phyloP scores from a whole-genome alignment of 2,888 invertebrate species.

The Phaedon cochleariae region DNA sequence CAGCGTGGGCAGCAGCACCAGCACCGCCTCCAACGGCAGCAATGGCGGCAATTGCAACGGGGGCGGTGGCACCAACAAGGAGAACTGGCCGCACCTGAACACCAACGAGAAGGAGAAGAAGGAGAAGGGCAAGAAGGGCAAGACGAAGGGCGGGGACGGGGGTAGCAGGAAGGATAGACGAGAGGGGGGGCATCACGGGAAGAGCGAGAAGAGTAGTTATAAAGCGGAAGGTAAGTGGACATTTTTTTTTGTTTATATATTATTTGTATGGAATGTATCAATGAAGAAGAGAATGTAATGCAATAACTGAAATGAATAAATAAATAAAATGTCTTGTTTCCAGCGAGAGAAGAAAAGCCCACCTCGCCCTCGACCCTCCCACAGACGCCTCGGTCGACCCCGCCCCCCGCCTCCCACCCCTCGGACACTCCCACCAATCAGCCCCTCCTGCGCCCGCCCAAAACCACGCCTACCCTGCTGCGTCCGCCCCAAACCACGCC shows the following conservation, averaged over 20 bases:
- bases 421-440: background rate
- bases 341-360: constrained; percentile 33
- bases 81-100: constrained; percentile 58
- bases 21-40: constrained; percentile 35
- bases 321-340: background rate
- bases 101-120: constrained; percentile 52
- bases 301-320: no score
- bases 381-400: background rate
- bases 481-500: background rate
- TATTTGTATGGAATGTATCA: no score
- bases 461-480: constrained; percentile 12
- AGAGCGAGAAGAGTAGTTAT: constrained; percentile 37
- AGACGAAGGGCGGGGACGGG: constrained; percentile 35
- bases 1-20: constrained; percentile 39
- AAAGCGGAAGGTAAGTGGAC: constrained; percentile 16
- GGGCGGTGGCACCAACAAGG: constrained; percentile 47
- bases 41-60: no score
- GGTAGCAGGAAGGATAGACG: constrained; percentile 39
- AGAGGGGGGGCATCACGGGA: constrained; percentile 34
- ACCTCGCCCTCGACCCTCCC: constrained; percentile 19
- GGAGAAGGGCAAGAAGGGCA: constrained; percentile 56
- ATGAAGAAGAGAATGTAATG: no score
- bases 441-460: constrained; percentile 19
- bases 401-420: background rate
- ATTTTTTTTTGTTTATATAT: no score